Evolutionary conservation across 2,888 invertebrate species (phyloP).

Genomic region (Coelinius sp.): DNA sequence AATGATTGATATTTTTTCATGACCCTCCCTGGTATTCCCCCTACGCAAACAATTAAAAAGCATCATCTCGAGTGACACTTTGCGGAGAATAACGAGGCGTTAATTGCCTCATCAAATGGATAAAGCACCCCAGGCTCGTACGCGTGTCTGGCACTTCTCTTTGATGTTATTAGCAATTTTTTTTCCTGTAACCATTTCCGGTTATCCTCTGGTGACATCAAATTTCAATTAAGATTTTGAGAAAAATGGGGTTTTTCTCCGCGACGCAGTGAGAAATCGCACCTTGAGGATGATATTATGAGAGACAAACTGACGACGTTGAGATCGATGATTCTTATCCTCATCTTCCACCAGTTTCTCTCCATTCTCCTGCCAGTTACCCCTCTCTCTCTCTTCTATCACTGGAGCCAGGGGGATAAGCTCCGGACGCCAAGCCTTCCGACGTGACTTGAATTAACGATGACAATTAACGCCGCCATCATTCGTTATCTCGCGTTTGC

Average conservation of each 20-base stretch:
- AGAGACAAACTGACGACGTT: slow-evolving; percentile 27
- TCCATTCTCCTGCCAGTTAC: neutral
- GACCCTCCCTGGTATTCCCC: neutral
- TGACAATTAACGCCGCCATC: slow-evolving; percentile 57
- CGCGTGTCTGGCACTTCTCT: neutral
- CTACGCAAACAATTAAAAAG: slow-evolving; percentile 11
- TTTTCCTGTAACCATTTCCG: neutral
- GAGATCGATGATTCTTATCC: slow-evolving; percentile 36
- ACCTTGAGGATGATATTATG: slow-evolving; percentile 30
- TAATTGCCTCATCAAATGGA: slow-evolving; percentile 33
- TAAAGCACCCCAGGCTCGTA: neutral
- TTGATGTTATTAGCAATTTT: slow-evolving; percentile 6
- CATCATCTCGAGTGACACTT: neutral
- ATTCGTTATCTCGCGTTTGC: slow-evolving; percentile 40
- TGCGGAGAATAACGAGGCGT: slow-evolving; percentile 19
- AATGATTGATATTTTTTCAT: neutral
- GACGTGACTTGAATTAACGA: slow-evolving; percentile 62
- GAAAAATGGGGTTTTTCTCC: neutral
- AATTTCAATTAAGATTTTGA: slow-evolving; percentile 13
- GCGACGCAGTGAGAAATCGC: slow-evolving; percentile 17
- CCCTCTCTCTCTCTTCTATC: slow-evolving; percentile 26
- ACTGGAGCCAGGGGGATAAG: slow-evolving; percentile 50
- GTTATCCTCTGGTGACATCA: neutral
- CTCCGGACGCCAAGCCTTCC: slow-evolving; percentile 51
- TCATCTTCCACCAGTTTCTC: neutral